Evolutionary conservation across 2,113 vertebrate genomes (phyloP).

Genomic region (Hippocampus comes): DNA sequence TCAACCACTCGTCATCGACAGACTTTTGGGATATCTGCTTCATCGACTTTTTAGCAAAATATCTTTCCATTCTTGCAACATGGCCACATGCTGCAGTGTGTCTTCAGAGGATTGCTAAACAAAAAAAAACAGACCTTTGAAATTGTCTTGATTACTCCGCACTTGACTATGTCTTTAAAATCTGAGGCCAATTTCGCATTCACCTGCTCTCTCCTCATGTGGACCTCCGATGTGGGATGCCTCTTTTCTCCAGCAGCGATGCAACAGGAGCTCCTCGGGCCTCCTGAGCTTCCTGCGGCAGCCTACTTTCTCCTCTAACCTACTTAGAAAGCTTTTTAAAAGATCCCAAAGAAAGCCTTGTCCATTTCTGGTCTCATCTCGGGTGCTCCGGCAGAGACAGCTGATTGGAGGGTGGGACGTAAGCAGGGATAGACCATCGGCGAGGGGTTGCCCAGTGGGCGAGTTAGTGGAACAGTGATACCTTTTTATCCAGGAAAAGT

Average conservation of each 20-base stretch:
- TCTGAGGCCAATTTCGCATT: slow-evolving; percentile 27
- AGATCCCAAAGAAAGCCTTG: slow-evolving; percentile 70
- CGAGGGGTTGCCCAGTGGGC: slow-evolving; percentile 1
- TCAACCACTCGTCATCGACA: too few species aligned
- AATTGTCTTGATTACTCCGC: background rate
- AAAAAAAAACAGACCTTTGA: background rate
- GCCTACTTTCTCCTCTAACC: slow-evolving; percentile 77
- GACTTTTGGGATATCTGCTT: background rate
- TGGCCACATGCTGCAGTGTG: background rate
- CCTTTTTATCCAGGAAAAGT: background rate
- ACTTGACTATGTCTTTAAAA: slow-evolving; percentile 8
- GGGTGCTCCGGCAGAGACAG: slow-evolving; percentile 40
- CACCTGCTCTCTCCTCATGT: slow-evolving; percentile 28
- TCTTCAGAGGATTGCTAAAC: background rate
- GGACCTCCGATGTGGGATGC: slow-evolving; percentile 62
- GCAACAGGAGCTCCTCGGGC: slow-evolving; percentile 59
- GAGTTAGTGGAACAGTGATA: background rate
- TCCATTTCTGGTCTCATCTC: slow-evolving; percentile 56
- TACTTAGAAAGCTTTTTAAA: slow-evolving; percentile 74
- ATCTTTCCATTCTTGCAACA: background rate
- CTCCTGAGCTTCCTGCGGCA: slow-evolving; percentile 63
- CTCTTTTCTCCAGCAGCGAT: slow-evolving; percentile 61
- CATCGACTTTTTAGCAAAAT: background rate
- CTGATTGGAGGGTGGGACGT: slow-evolving; percentile 38
- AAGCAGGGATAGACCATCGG: slow-evolving; percentile 31